Base-by-base conservation (phyloP, 1,140 invertebrate species). In the Ceratosolen fusciceps region DNA sequence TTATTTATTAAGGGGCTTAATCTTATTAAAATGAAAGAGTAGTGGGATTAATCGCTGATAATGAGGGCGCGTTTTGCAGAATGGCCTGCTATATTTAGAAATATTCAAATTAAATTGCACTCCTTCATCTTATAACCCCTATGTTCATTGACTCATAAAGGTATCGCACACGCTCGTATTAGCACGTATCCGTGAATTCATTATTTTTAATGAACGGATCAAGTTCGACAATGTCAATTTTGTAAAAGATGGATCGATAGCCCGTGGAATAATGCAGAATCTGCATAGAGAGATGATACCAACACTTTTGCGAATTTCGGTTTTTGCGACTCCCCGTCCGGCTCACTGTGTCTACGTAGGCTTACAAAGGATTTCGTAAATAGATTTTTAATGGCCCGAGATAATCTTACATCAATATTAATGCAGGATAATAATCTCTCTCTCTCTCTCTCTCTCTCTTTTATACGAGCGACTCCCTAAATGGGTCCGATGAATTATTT, bases 191-290 rank as follows among this genome's bases (percentile, higher is more conserved):
- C 9, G 37, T 31, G 47, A 52, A 34, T 74, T 74, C 29, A 77
- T 72, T 72, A 81, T 72, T 47, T 76, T 70, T 81, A 81, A 77
- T 56, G 39, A 72, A n/a, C 54, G 74, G 47, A 62, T 26, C 34
- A 71, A 72, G 21, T 49, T 37, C 29, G 47, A 77, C 19, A 37
- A 16, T 29, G 29, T 67, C 47, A 34, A 24, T 1, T 43, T 54
- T 14, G 60, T 37, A 39, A 60, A 49, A n/a, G 52, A 24, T 12
- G 54, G 49, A 21, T 54, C 21, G 29, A 67, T 76, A 65, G 52
- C 16, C 12, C 14, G 29, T 37, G 56, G 16, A 37, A 43, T 4
- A 43, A 58, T 29, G 19, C 12, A 16, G 14, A 24, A 34, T 5
- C 21, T n/a, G 9, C 43, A 21, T 16, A 19, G 54, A 72, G 24